phyloP scores from a whole-genome alignment of 2,113 vertebrate genomes.

The Gallinago jamesoni region DNA sequence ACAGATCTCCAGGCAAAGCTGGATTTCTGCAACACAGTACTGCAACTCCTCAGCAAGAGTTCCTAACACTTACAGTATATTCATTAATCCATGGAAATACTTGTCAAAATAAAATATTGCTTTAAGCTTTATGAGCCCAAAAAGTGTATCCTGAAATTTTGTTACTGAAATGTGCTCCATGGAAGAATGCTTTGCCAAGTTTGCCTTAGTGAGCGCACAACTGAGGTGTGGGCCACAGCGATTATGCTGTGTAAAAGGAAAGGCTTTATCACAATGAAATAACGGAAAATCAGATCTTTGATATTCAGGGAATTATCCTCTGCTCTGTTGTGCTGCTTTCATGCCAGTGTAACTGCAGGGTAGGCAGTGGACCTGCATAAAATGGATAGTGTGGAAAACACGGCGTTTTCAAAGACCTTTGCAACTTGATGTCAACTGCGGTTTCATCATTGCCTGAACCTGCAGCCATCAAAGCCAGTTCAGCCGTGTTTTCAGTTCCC shows the following conservation, averaged over 20 bases:
- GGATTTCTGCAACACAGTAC: slow-evolving; percentile 7
- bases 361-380: neutral
- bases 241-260: neutral
- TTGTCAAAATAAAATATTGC: slow-evolving; percentile 16
- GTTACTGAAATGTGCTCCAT: neutral
- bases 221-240: neutral
- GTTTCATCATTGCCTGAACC: neutral
- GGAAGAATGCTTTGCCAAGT: neutral
- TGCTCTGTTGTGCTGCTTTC: neutral
- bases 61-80: neutral
- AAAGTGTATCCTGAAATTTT: neutral
- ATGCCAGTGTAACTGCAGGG: neutral
- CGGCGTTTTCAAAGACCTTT: neutral
- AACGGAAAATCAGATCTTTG: neutral
- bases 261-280: neutral
- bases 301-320: neutral
- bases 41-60: neutral
- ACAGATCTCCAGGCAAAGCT: slow-evolving; percentile 20
- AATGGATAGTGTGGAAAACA: neutral
- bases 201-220: neutral
- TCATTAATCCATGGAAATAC: neutral
- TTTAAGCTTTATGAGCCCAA: slow-evolving; percentile 3
- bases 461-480: neutral
- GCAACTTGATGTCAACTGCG: neutral
- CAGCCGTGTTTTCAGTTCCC: neutral